These are phyloP conservation scores for Carterocephalus palaemon DNA, from an alignment of 2,888 invertebrate genomes.

Conservation along the genomic window DNA sequence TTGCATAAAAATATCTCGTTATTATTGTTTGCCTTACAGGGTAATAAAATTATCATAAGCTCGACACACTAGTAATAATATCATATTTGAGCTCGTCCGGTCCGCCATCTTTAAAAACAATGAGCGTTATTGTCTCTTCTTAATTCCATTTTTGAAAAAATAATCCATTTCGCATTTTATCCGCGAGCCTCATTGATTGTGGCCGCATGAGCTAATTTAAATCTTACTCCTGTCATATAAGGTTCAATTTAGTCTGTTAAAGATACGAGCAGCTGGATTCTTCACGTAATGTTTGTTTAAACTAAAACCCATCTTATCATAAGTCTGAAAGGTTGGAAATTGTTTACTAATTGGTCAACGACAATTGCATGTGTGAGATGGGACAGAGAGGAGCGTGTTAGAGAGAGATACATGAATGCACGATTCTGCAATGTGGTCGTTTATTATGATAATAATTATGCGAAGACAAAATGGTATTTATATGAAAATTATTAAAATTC, in stretches of 20 bases:
- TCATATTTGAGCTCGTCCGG: constrained; percentile 64
- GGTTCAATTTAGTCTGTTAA: constrained; percentile 39
- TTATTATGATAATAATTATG: constrained; percentile 66
- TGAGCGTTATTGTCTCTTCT: constrained; percentile 78
- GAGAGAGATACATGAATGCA: constrained; percentile 53
- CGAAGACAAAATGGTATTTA: constrained; percentile 60
- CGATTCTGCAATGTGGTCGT: constrained; percentile 61
- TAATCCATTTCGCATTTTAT: constrained; percentile 77
- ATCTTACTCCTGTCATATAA: constrained; percentile 38
- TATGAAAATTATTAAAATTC: constrained; percentile 44
- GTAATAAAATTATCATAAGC: constrained; percentile 70
- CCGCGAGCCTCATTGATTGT: constrained; percentile 66
- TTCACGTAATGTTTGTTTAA: constrained; percentile 46
- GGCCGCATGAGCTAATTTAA: constrained; percentile 35
- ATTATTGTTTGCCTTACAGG: constrained; percentile 50
- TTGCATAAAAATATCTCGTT: constrained; percentile 25
- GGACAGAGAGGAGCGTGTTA: constrained; percentile 46
- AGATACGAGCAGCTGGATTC: constrained; percentile 57
- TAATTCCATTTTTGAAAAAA: constrained; percentile 79
- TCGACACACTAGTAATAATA: constrained; percentile 65
- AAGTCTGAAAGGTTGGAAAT: constrained; percentile 49
- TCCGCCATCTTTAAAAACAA: constrained; percentile 77
- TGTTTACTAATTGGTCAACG: constrained; percentile 61
- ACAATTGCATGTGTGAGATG: constrained; percentile 56
- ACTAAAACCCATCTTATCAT: constrained; percentile 56